phyloP scores from a whole-genome alignment of 2,888 invertebrate species.

The Andricus curvator region DNA sequence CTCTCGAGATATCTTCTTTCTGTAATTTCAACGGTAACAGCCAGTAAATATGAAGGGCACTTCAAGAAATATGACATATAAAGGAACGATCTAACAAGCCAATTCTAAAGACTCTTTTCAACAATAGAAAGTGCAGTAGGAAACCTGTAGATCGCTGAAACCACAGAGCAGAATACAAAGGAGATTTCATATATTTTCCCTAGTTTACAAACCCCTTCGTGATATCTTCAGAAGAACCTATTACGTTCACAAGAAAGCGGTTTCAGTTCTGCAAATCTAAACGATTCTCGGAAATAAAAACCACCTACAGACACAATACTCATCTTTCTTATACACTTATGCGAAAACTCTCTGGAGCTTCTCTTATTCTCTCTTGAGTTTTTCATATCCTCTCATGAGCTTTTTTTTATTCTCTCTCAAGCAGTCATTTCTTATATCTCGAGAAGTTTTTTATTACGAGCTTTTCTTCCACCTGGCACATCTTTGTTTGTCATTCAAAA shows the following conservation, averaged over 20 bases:
- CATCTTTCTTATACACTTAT: constrained; percentile 17
- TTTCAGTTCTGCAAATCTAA: constrained; percentile 27
- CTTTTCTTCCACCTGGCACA: constrained; percentile 45
- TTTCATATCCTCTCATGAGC: constrained; percentile 38
- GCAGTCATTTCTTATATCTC: background rate
- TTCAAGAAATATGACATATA: background rate
- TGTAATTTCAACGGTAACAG: background rate
- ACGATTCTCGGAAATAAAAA: constrained; percentile 25
- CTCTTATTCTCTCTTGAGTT: background rate
- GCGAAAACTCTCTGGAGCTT: constrained; percentile 9
- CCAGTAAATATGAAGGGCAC: background rate
- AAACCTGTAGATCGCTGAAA: constrained; percentile 20
- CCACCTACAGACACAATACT: constrained; percentile 1
- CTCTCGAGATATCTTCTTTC: background rate
- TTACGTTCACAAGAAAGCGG: constrained; percentile 3
- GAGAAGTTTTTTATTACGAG: constrained; percentile 22
- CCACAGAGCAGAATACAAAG: constrained; percentile 16
- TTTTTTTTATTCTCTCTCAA: constrained; percentile 36
- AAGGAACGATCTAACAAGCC: constrained; percentile 13
- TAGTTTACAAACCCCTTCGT: constrained; percentile 19
- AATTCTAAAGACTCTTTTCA: constrained; percentile 23
- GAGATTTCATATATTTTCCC: constrained; percentile 18
- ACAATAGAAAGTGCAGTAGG: constrained; percentile 3
- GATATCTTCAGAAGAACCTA: constrained; percentile 23
- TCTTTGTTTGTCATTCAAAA: background rate